Evolutionary conservation across 2,888 invertebrate species (phyloP), one percentile per base, ranked within the genome.

Genomic region (Muscina levida): DNA sequence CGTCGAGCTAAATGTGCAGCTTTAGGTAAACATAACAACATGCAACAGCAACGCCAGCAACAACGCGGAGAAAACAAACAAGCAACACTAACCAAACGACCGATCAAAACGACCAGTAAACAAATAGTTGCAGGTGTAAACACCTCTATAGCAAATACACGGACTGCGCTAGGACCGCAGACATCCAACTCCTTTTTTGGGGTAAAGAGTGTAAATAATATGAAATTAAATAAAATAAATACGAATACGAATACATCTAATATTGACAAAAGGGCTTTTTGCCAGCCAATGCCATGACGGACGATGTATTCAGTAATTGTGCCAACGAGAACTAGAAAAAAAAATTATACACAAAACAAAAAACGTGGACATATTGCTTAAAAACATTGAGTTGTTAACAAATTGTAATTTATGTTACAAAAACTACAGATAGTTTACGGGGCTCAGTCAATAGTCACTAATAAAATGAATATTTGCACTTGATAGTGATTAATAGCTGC

Each of bases 61-160:
- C 62, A 62, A 62, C 42, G 19, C 19, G 17, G 13, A 22, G 13
- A 62, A 62, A 42, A 37, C 37, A 62, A 62, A 62, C 62, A 62
- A 59, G 17, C 37, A 39, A 37, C 46, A 59, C 59, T 15, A 17
- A 59, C 39, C 59, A 59, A 59, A 59, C 59, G 15, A 39, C 59
- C 37, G 17, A 39, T 37, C 59, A 59, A 62, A 68, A 22, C 68
- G 53, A 53, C 68, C 51, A 68, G 51, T 53, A 53, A 68, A 68
- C 19, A 68, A 68, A 68, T 53, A 68, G 68, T 51, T 68, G 68
- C 68, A 68, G 68, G 39, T 68, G 68, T 68, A 68, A 68, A 68
- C 68, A 68, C 68, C 68, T 68, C 68, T 3, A 31, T 68, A 53
- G 53, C 22, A 68, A 68, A 68, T 68, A 53, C 39, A 13, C 66